Conservation (phyloP, 1,140 invertebrate species). For the Drosophila murphyi region DNA sequence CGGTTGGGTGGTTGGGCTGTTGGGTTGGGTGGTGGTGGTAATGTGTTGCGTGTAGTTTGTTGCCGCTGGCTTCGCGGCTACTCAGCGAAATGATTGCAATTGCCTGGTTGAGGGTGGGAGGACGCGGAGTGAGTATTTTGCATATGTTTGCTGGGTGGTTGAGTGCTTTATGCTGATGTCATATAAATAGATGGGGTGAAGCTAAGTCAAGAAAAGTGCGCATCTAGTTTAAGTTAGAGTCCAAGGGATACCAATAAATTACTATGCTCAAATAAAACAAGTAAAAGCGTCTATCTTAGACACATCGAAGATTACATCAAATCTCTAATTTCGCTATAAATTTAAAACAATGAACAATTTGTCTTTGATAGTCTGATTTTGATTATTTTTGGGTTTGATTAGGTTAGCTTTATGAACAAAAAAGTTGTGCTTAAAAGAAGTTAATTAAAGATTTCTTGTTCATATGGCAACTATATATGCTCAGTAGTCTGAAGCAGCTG, state of each 20-base stretch:
- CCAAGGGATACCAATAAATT: neutral
- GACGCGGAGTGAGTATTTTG: neutral
- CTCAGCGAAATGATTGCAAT: constrained; percentile 14
- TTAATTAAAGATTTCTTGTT: no score
- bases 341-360: no score
- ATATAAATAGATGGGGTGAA: neutral
- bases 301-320: no score
- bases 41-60: neutral
- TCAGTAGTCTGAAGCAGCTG: no score
- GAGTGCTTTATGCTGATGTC: neutral
- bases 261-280: neutral
- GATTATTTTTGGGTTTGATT: no score
- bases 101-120: neutral
- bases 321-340: no score
- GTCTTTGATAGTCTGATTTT: no score
- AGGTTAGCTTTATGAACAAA: no score
- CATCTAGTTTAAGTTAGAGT: neutral
- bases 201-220: neutral
- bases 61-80: neutral
- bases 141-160: neutral
- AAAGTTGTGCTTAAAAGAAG: no score
- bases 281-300: no score
- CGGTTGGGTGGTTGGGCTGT: no score
- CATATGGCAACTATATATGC: no score
- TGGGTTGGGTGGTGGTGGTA: neutral